Conservation (phyloP, 1,140 invertebrate species). For the Euglossa dilemma region DNA sequence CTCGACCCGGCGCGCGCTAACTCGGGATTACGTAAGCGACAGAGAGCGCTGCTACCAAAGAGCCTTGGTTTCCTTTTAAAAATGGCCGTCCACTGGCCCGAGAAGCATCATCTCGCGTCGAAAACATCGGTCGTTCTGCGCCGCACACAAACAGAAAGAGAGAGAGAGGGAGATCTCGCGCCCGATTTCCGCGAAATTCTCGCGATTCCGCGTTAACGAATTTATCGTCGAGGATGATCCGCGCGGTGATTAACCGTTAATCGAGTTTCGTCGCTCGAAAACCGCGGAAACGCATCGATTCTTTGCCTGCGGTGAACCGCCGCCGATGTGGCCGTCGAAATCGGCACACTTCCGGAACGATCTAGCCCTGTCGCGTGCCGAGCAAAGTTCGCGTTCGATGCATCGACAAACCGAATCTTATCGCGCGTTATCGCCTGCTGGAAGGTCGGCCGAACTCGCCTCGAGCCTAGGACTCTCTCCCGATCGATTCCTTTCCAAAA, state of each 20-base stretch:
- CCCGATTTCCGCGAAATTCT: too few relatives aligned
- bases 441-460: too few relatives aligned
- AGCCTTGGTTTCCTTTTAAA: constrained; percentile 73
- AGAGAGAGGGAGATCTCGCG: too few relatives aligned
- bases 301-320: neutral
- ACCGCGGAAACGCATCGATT: neutral
- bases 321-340: neutral
- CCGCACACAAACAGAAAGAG: too few relatives aligned
- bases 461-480: too few relatives aligned
- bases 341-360: neutral
- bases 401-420: too few relatives aligned
- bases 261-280: neutral
- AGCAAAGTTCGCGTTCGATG: too few relatives aligned
- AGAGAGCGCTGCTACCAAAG: constrained; percentile 50
- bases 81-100: constrained; percentile 66
- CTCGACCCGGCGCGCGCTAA: constrained; percentile 41
- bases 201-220: neutral
- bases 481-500: too few relatives aligned
- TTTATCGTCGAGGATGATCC: neutral
- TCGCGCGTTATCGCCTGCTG: too few relatives aligned
- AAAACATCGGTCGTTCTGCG: constrained; percentile 56
- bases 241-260: neutral
- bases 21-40: constrained; percentile 61
- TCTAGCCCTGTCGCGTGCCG: neutral
- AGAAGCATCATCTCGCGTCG: constrained; percentile 55